These are phyloP conservation scores for Serrognathus titanus DNA, from an alignment of 2,888 invertebrate genomes.

Conservation along the genomic window DNA sequence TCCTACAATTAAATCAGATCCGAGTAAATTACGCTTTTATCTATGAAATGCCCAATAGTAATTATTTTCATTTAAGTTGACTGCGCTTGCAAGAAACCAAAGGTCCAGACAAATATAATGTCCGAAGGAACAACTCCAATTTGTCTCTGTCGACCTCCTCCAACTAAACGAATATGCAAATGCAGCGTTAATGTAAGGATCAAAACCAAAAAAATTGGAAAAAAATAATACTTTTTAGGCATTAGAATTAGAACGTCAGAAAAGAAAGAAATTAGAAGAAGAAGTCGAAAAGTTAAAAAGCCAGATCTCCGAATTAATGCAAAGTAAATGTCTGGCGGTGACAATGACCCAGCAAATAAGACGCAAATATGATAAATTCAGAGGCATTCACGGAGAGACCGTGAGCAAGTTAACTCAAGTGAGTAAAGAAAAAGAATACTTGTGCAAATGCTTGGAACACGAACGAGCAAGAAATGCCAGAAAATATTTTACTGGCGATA, in stretches of 20 bases:
- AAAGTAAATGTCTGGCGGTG: constrained; percentile 18
- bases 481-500: neutral
- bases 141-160: neutral
- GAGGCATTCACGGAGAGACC: constrained; percentile 4
- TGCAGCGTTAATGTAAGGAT: constrained; percentile 6
- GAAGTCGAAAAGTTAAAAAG: constrained; percentile 14
- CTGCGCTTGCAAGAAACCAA: no score
- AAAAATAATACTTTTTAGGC: constrained; percentile 8
- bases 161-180: constrained; percentile 1
- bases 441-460: constrained; percentile 15
- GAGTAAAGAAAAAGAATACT: constrained; percentile 19
- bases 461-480: constrained; percentile 5
- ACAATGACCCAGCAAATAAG: constrained; percentile 21
- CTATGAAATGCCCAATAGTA: no score
- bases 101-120: no score
- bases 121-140: neutral
- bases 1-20: neutral
- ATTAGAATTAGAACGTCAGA: constrained; percentile 14
- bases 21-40: no score
- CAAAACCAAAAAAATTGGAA: constrained; percentile 11
- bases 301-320: constrained; percentile 15
- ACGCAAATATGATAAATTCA: constrained; percentile 20
- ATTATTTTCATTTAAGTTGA: no score
- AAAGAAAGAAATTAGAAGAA: constrained; percentile 8
- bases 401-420: constrained; percentile 11